A percentile compares a stretch with the other conserved stretches of the same genome.
These are phyloP conservation scores for Phoebastria nigripes DNA, from an alignment of 2,797 vertebrate genomes.

Conservation along the genomic window DNA sequence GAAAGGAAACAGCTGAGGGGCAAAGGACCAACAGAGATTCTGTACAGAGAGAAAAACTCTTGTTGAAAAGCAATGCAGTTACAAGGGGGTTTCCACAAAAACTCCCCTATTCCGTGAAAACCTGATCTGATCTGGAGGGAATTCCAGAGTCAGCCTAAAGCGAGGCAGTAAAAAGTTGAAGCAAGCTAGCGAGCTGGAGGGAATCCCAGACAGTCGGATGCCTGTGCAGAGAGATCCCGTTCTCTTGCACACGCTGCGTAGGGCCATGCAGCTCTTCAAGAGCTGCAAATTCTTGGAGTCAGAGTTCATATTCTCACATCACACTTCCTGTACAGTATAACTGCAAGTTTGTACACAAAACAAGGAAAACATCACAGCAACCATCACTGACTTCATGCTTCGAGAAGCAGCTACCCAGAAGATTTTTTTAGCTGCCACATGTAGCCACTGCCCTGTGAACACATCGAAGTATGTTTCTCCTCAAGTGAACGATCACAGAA, in stretches of 20 bases:
- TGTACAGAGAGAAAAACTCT: not conserved
- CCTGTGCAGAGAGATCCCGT: not conserved
- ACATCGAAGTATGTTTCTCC: not conserved
- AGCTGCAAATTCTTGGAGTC: not conserved
- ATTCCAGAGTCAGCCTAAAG: not conserved
- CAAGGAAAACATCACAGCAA: not conserved
- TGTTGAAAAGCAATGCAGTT: not conserved
- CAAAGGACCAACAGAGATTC: not conserved
- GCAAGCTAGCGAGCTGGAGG: not conserved
- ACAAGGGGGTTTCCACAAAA: not conserved
- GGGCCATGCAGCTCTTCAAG: not conserved
- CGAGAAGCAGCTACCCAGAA: not conserved
- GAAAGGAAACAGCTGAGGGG: not conserved
- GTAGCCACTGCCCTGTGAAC: not conserved
- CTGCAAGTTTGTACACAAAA: not conserved
- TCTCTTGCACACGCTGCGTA: not conserved
- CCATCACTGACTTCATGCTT: not conserved
- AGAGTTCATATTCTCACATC: not conserved
- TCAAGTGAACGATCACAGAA: not conserved
- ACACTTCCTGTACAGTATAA: not conserved
- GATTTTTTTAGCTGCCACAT: not conserved
- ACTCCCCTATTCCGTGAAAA: not conserved
- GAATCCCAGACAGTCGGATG: not conserved
- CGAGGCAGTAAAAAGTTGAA: not conserved
- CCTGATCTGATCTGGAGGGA: not conserved